Evolutionary conservation across 2,888 invertebrate genomes (phyloP), one percentile per base, ranked within the genome.

Genomic region (Thera britannica): DNA sequence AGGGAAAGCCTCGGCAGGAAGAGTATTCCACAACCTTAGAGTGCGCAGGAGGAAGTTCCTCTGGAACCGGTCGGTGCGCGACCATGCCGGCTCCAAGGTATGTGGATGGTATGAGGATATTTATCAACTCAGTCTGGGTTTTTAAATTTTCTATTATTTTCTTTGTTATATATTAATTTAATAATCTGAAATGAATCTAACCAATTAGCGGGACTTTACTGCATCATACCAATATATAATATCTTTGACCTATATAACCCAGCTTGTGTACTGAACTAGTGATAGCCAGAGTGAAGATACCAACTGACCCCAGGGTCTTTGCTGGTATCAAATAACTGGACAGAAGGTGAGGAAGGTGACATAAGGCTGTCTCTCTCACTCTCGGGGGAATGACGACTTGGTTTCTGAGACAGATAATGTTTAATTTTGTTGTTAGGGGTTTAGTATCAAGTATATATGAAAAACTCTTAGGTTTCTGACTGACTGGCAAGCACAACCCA

Each of bases 241-340:
- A 63, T 38, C 3, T 44, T 38, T 68, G 68, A 65, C 68, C 68
- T 57, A 67, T 46, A 52, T 48, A 63, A 66, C 69, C 63, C 54
- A 57, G 62, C 65, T 63, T 58, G 69, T 66, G 69, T 58, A 48
- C 62, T 52, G 11, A 70, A 70, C 69, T 58, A 70, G 69, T 70
- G 69, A 70, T 70, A 70, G 60, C 69, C 54, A 48, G 41, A 23
- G 23, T 23, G 6, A 1, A 38, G 68, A 68, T 68, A 68, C 4
- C 0, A 65, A 9, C 3, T 12, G 65, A 68, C 68, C 68, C 44
- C 3, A 36, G 55, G 54, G 54, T 44, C 48, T n/a, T 9, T 23
- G 7, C 41, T 41, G 41, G 41, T 41, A 41, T 41, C 44, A 7
- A 7, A 38, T 38, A 9, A 8, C 11, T 41, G 49, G 9, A 34